Evolutionary conservation across 2,888 invertebrate genomes (phyloP), one percentile per base, ranked within the genome.

Genomic region (Tetrapedia diversipes): DNA sequence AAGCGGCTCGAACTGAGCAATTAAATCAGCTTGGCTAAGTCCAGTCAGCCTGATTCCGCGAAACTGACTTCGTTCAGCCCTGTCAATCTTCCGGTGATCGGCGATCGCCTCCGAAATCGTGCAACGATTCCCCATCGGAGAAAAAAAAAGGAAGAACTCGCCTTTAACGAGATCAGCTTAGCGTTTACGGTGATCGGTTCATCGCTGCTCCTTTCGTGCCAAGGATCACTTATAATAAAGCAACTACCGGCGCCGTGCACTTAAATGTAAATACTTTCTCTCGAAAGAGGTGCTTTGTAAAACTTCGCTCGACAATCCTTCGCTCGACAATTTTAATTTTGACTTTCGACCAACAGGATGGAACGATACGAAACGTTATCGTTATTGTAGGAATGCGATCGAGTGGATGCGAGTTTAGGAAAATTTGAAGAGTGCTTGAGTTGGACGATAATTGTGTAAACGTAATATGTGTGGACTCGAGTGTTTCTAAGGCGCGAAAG

Each of bases 1-100:
- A 63, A 73, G 67, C 45, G 47, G 45, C 37, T 41, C n/a, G 54
- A 70, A 73, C 57, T 47, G 69, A 67, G 66, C 70, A 74, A 79
- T 73, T 69, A 79, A 66, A 78, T 68, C 54, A 41, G 32, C 19
- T n/a, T 39, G 29, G 24, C 51, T 54, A 19, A 10, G 22, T 24
- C 34, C 24, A 24, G 10, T 39, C 27, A 19, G 8, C 6, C 10
- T n/a, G 51, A 27, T 34, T 69, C 43, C 24, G 16, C 0, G 19
- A 27, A 63, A n/a, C 8, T 37, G 24, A 27, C 34, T 29, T 14
- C 19, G 19, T 22, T 37, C 4, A 6, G 41, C 0, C 19, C 19
- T 3, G 19, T 22, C 11, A 37, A 22, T 56, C 1, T 37, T 22
- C 16, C 22, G 22, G 4, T 22, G 24, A 16, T 56, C n/a, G 16